Base-by-base conservation (phyloP, 92 coral and sea anemone species). In the Porites lobata region DNA sequence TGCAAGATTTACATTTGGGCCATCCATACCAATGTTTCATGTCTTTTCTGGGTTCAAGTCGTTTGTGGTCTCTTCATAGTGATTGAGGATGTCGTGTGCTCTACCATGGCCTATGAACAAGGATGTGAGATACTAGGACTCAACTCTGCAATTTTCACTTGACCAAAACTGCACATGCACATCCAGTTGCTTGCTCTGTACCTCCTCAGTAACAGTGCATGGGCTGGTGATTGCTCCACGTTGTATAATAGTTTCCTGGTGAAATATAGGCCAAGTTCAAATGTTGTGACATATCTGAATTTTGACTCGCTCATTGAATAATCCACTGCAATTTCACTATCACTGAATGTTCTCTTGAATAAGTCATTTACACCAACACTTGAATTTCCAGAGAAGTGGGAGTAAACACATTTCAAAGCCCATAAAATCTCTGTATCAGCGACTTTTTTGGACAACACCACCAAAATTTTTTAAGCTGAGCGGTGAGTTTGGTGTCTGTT, bases 211-310 rank as follows among this genome's bases (percentile, higher is more conserved):
- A 82, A 74, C 69, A 92, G 70, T 29, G 82, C 75, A 82, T 89
- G 91, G 38, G 93, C 92, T 12, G 92, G 59, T 65, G 91, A 81
- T 63, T 69, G 71, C 1, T 89, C 51, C 6, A 90, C 63, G 32
- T 92, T 80, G 11, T 77, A 81, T 1, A 70, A 5, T 63, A 89
- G 70, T 52, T 81, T 81, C 90, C 58, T 93, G 81, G 87, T 61
- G 62, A 90, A 93, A 64, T 90, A 57, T 4, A 92, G 90, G 22
- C 88, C 89, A 69, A 93, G 91, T 64, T 94, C 96, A 90, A 90
- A 93, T 50, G 88, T 92, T 72, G 84, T 80, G 58, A 79, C 22
- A 57, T 84, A 91, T 61, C 92, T 77, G 64, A 62, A 87, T 70
- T 93, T 93, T 22, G 92, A 52, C 77, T 87, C 90, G 38, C 94